Conservation (phyloP, 2,113 vertebrate species). For the Semicossyphus pulcher region DNA sequence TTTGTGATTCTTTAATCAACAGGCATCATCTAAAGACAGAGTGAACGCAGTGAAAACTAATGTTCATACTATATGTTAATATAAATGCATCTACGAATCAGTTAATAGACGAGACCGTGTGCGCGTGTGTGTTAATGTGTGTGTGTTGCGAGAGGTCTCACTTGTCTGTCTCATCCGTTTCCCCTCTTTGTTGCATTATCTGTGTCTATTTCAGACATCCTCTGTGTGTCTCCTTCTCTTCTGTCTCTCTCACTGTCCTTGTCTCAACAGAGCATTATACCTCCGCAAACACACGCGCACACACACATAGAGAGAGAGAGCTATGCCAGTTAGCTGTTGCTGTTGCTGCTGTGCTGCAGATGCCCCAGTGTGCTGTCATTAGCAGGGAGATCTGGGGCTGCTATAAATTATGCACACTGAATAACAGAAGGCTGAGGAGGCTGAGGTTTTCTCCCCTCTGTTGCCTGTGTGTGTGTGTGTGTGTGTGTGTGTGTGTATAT, state of each 20-base stretch:
- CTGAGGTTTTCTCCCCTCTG: constrained; percentile 75
- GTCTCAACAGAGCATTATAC: constrained; percentile 66
- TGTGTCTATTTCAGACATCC: constrained; percentile 76
- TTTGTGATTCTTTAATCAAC: constrained; percentile 18
- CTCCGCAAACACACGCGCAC: constrained; percentile 28
- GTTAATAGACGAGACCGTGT: constrained; percentile 27
- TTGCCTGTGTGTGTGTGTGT: constrained; percentile 36
- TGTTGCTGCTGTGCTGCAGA: constrained; percentile 79
- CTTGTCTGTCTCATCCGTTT: constrained; percentile 63
- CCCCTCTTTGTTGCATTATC: constrained; percentile 73
- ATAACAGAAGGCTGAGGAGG: constrained; percentile 80
- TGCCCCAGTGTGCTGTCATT: constrained; percentile 81
- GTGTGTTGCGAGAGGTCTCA: constrained; percentile 34
- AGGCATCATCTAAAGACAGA: neutral
- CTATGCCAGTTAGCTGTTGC: constrained; percentile 71
- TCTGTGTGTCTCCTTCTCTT: constrained; percentile 62
- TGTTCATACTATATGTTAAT: constrained; percentile 16
- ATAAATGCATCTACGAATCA: constrained; percentile 11
- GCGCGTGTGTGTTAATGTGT: constrained; percentile 28
- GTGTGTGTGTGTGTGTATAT: constrained; percentile 9
- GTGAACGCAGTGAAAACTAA: constrained; percentile 14
- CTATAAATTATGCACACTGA: constrained; percentile 83
- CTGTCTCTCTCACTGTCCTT: constrained; percentile 67
- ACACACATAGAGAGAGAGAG: constrained; percentile 16
- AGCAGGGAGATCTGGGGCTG: constrained; percentile 81